These are phyloP conservation scores for Plutella xylostella DNA, from an alignment of 2,888 invertebrate species.

Conservation along the genomic window DNA sequence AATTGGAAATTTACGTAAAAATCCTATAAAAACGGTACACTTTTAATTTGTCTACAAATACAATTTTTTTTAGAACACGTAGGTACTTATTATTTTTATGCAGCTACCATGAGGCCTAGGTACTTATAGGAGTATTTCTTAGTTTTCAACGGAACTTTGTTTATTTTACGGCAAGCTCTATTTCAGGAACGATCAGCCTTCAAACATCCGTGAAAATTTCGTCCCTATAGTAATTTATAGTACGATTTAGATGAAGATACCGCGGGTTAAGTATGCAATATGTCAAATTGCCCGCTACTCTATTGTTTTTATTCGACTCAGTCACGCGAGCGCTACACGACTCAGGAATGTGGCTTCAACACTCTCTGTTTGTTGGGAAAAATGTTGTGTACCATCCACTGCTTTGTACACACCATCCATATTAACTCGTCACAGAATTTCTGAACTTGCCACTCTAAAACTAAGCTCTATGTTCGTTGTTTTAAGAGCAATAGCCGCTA, in stretches of 20 bases:
- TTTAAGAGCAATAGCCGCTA: too few species aligned
- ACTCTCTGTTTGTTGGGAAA: slow-evolving; percentile 9
- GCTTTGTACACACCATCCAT: slow-evolving; percentile 1
- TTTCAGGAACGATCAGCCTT: background rate
- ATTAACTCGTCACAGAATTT: too few species aligned
- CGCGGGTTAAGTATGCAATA: slow-evolving; percentile 48
- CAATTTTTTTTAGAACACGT: slow-evolving; percentile 3
- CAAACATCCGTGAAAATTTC: slow-evolving; percentile 1
- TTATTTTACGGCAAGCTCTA: background rate
- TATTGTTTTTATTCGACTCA: slow-evolving; percentile 43
- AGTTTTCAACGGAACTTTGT: background rate
- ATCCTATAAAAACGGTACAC: slow-evolving; percentile 37
- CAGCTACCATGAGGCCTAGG: background rate
- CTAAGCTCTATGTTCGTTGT: too few species aligned
- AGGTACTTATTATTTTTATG: background rate
- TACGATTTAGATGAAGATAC: slow-evolving; percentile 61
- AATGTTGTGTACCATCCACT: slow-evolving; percentile 5
- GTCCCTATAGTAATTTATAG: slow-evolving; percentile 11
- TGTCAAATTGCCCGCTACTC: slow-evolving; percentile 51
- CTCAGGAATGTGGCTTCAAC: slow-evolving; percentile 47
- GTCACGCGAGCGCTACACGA: slow-evolving; percentile 52
- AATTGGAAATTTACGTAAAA: slow-evolving; percentile 46
- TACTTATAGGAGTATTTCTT: background rate
- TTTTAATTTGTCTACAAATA: too few species aligned
- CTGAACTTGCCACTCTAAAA: too few species aligned